Percentiles rank a stretch among this genome's conserved stretches.
Conservation (phyloP, 2,797 vertebrate species). For the Danio choprae region DNA sequence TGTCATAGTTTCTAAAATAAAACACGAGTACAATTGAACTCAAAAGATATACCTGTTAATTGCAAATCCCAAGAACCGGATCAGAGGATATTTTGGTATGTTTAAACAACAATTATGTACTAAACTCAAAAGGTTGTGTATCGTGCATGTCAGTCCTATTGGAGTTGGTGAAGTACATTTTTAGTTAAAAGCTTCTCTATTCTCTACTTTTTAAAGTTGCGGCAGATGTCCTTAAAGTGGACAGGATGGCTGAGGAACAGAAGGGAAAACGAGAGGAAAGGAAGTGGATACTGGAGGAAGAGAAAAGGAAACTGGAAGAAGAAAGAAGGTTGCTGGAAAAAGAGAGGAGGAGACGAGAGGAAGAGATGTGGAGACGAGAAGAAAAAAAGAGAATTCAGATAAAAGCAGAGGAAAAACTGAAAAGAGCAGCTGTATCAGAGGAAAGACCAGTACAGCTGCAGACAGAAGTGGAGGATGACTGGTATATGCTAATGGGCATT, state of each 20-base stretch:
- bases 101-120: too few relatives aligned
- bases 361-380: conserved; percentile 26
- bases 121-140: too few relatives aligned
- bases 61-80: too few relatives aligned
- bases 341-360: conserved; percentile 31
- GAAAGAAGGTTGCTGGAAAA: conserved; percentile 29
- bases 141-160: too few relatives aligned
- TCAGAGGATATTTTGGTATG: too few relatives aligned
- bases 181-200: neutral
- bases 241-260: conserved; percentile 38
- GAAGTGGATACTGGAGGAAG: neutral
- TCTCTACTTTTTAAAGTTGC: neutral
- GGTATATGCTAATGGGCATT: conserved; percentile 18
- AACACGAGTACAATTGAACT: too few relatives aligned
- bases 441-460: neutral
- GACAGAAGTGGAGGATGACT: conserved; percentile 36
- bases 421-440: neutral
- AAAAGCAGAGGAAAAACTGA: conserved; percentile 12
- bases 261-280: conserved; percentile 22
- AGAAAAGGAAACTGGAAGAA: conserved; percentile 34
- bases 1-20: too few relatives aligned
- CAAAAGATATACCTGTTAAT: too few relatives aligned
- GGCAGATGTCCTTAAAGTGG: conserved; percentile 20
- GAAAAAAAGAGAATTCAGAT: conserved; percentile 32
- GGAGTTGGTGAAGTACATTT: neutral